phyloP scores from a whole-genome alignment of 1,140 invertebrate genomes.

The Trichomalopsis sarcophagae region DNA sequence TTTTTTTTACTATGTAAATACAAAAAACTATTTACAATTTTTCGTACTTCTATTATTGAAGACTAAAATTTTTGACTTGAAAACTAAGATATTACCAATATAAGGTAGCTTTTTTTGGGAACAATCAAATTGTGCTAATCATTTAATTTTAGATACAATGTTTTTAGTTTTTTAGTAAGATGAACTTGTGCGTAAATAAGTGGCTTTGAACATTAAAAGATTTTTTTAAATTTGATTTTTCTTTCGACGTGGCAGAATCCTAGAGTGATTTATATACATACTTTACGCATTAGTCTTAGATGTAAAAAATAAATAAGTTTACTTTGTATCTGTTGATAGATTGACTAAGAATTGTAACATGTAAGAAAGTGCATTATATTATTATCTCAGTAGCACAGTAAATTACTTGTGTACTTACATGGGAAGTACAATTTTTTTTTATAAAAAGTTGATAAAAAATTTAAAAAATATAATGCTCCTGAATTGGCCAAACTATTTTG shows the following conservation, averaged over 20 bases:
- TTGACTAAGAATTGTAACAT: conserved; percentile 3
- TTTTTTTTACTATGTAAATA: conserved; percentile 49
- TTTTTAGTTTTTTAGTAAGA: conserved; percentile 21
- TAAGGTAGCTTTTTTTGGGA: conserved; percentile 37
- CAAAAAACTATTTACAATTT: conserved; percentile 46
- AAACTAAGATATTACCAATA: conserved; percentile 22
- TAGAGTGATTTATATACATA: conserved; percentile 15
- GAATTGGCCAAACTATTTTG: not conserved
- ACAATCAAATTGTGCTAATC: conserved; percentile 49
- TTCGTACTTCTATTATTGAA: conserved; percentile 38
- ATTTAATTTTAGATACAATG: conserved; percentile 1
- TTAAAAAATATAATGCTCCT: not conserved
- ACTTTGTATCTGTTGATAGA: conserved; percentile 7
- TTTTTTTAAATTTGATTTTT: conserved; percentile 14
- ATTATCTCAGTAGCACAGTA: not conserved
- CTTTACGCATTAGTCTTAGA: conserved; percentile 33
- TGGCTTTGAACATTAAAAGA: conserved; percentile 19
- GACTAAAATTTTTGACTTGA: conserved; percentile 31
- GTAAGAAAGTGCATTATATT: not conserved
- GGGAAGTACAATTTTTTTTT: not conserved
- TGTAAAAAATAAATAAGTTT: conserved; percentile 30
- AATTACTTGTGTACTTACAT: conserved; percentile 1
- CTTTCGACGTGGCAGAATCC: conserved; percentile 17
- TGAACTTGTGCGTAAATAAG: conserved; percentile 33
- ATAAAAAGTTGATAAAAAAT: too few relatives aligned